Evolutionary conservation across 1,140 invertebrate species (phyloP).

Genomic region (Euglossa dilemma): DNA sequence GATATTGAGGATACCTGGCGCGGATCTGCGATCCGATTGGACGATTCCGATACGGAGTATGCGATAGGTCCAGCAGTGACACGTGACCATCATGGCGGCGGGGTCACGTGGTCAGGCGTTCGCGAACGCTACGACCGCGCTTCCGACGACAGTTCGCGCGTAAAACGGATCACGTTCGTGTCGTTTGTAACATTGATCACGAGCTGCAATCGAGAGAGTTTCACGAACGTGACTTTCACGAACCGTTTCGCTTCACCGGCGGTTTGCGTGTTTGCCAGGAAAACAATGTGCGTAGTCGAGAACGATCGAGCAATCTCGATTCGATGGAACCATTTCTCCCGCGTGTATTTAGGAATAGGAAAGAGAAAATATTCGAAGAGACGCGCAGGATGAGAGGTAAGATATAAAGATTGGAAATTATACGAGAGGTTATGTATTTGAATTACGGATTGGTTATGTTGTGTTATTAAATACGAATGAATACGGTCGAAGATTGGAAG

Average conservation of each 20-base stretch:
- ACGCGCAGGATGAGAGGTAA: too few relatives aligned
- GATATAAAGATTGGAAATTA: not conserved
- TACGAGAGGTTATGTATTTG: too few relatives aligned
- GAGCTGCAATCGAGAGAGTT: not conserved
- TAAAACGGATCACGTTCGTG: not conserved
- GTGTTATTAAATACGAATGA: too few relatives aligned
- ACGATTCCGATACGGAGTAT: not conserved
- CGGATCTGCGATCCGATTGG: slow-evolving; percentile 36
- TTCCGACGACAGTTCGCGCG: not conserved
- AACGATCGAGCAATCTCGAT: not conserved
- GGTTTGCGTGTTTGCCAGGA: not conserved
- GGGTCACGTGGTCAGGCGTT: not conserved
- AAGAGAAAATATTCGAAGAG: too few relatives aligned
- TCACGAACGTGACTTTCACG: not conserved
- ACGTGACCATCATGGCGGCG: not conserved
- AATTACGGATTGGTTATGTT: too few relatives aligned
- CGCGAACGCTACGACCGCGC: too few relatives aligned
- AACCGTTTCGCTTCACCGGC: not conserved
- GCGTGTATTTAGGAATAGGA: too few relatives aligned
- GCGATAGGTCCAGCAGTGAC: not conserved
- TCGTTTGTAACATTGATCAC: not conserved
- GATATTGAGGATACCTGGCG: not conserved
- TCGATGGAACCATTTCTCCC: not conserved
- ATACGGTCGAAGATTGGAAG: too few relatives aligned
- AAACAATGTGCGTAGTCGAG: not conserved